These are phyloP conservation scores for Bombus balteatus DNA, from an alignment of 1,140 invertebrate species.

Conservation along the genomic window DNA sequence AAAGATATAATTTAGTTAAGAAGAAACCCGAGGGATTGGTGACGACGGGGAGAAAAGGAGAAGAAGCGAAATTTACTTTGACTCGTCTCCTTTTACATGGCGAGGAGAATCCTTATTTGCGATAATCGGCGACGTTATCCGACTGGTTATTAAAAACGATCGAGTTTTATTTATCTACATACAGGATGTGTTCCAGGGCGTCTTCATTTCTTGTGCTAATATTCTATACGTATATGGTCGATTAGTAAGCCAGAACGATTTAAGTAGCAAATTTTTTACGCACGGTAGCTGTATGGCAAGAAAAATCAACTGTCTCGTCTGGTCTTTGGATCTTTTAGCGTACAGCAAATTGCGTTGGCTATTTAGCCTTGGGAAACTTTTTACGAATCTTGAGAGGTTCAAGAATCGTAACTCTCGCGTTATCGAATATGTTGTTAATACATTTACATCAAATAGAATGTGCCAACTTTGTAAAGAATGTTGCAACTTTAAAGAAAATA, in stretches of 20 bases:
- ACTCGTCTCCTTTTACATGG: background rate
- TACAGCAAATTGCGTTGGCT: background rate
- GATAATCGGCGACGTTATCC: background rate
- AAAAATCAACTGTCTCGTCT: background rate
- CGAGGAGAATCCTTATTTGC: background rate
- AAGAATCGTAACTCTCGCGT: background rate
- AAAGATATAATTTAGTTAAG: conserved; percentile 12
- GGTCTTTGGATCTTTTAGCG: background rate
- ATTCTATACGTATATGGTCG: background rate
- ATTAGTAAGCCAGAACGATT: background rate
- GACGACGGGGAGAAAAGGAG: background rate
- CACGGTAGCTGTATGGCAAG: background rate
- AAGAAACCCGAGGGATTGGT: background rate
- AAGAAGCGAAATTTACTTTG: background rate
- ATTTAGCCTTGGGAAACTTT: background rate
- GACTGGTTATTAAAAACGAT: background rate
- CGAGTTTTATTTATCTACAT: background rate
- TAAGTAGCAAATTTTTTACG: background rate
- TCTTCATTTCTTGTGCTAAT: background rate
- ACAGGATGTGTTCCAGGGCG: too few species aligned
- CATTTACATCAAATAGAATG: background rate
- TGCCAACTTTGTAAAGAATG: background rate
- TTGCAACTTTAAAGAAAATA: background rate
- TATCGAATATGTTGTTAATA: background rate
- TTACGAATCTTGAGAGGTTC: too few species aligned